Conservation (phyloP, 2,888 invertebrate genomes). For the Stegana nigrithorax region DNA sequence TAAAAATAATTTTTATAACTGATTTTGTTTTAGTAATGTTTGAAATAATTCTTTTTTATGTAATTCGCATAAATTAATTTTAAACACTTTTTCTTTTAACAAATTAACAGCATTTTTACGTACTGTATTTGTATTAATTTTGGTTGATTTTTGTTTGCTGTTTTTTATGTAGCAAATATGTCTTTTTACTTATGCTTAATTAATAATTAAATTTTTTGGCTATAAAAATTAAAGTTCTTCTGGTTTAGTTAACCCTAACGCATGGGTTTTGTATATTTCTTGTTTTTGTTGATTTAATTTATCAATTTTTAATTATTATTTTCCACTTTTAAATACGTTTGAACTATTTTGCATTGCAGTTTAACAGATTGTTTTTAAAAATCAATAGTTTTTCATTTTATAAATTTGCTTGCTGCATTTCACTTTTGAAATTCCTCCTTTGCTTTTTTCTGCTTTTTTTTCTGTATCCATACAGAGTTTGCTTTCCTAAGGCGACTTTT, state of each 20-base stretch:
- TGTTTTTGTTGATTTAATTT: conserved; percentile 33
- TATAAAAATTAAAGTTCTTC: conserved; percentile 65
- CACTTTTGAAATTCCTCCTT: conserved; percentile 43
- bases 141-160: neutral
- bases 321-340: conserved; percentile 4
- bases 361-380: conserved; percentile 9
- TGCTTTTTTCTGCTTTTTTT: conserved; percentile 31
- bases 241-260: too few relatives aligned
- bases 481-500: conserved; percentile 36
- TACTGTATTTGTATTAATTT: neutral
- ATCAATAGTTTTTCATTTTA: neutral
- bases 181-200: conserved; percentile 29
- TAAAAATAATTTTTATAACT: neutral
- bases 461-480: conserved; percentile 36
- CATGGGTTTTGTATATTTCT: conserved; percentile 32
- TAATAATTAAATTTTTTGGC: conserved; percentile 57
- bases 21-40: conserved; percentile 3
- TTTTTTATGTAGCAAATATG: conserved; percentile 15
- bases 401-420: conserved; percentile 36
- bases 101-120: neutral
- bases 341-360: conserved; percentile 12
- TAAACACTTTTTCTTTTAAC: too few relatives aligned
- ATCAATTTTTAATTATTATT: neutral
- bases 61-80: neutral
- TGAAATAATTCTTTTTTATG: neutral